These are phyloP conservation scores for Netelia fuscicornis DNA, from an alignment of 2,888 invertebrate species.

Conservation along the genomic window DNA sequence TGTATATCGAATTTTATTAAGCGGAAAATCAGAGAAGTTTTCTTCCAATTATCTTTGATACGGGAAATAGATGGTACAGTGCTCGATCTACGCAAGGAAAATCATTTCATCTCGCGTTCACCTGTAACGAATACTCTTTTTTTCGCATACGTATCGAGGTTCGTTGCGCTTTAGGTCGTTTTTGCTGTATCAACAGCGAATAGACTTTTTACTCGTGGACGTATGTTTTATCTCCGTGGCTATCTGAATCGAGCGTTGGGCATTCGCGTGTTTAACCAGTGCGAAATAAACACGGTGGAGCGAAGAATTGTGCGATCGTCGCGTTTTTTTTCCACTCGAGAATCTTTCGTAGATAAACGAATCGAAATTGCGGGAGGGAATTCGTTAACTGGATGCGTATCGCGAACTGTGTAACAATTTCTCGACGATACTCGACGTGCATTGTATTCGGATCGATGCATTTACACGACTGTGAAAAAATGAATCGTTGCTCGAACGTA, in stretches of 20 bases:
- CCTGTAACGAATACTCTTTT: neutral
- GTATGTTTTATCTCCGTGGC: neutral
- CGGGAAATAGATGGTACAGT: neutral
- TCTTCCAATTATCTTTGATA: no score
- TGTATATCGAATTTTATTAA: constrained; percentile 21
- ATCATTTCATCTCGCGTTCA: constrained; percentile 20
- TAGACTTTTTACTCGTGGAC: neutral
- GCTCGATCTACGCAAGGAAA: constrained; percentile 12
- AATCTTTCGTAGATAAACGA: neutral
- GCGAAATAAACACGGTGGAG: neutral
- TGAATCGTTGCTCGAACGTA: constrained; percentile 14
- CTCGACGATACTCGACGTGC: no score
- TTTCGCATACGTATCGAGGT: constrained; percentile 14
- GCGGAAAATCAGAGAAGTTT: neutral
- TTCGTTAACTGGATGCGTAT: no score
- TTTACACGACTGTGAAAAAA: neutral
- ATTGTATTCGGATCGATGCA: neutral
- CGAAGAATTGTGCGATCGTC: neutral
- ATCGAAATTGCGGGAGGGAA: no score
- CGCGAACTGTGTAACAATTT: no score
- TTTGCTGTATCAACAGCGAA: neutral
- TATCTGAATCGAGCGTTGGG: neutral
- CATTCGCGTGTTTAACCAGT: no score
- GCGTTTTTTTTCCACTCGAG: neutral
- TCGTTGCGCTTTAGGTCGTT: neutral